Conservation (phyloP, 2,113 vertebrate species). For the Otis tarda region DNA sequence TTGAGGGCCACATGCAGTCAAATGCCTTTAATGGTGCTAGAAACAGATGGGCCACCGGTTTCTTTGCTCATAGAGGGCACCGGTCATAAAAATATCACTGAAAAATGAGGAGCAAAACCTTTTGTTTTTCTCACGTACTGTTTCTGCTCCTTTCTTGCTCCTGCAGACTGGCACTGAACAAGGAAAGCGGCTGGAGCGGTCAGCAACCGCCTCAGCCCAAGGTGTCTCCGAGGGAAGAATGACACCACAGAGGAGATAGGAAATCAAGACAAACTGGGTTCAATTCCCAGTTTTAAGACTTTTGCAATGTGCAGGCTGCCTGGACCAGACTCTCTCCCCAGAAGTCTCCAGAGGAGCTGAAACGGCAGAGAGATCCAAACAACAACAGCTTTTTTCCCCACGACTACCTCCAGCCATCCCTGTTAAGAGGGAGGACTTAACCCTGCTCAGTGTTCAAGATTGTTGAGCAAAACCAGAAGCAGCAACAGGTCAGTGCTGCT, state of each 20-base stretch:
- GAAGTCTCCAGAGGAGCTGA: neutral
- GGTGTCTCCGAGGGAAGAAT: neutral
- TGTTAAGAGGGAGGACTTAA: neutral
- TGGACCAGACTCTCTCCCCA: neutral
- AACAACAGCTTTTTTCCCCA: neutral
- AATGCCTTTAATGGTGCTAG: conserved; percentile 41
- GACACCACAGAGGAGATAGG: neutral
- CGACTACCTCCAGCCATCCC: neutral
- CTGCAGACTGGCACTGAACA: neutral
- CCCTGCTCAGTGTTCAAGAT: neutral
- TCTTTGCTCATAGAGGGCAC: neutral
- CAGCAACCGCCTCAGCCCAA: neutral
- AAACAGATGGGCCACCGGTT: conserved; percentile 38
- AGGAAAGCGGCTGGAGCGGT: neutral
- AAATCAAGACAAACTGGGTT: neutral
- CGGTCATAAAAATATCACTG: neutral
- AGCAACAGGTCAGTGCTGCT: neutral
- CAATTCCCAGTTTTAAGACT: neutral
- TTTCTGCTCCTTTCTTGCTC: neutral
- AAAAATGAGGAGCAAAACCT: neutral
- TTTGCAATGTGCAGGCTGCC: neutral
- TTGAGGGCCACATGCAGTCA: conserved; percentile 48
- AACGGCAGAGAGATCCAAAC: neutral
- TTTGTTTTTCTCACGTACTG: neutral
- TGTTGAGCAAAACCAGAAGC: neutral